Evolutionary conservation across 2,888 invertebrate genomes (phyloP).

Genomic region (Pyrrhia umbra): DNA sequence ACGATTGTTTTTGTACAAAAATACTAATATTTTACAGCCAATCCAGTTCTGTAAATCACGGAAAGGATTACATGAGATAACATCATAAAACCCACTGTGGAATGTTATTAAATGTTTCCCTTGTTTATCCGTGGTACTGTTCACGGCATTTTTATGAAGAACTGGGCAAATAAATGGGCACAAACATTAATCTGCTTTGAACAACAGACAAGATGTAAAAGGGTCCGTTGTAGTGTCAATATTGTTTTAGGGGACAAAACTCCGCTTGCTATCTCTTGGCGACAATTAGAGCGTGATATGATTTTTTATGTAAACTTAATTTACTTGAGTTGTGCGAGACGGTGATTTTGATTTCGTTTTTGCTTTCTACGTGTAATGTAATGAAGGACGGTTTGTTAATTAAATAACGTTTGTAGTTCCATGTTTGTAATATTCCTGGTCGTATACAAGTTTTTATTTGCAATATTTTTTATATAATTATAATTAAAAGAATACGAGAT

Average conservation of each 20-base stretch:
- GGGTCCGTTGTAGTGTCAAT: constrained; percentile 82
- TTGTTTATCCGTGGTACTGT: constrained; percentile 83
- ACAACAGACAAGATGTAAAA: constrained; percentile 88
- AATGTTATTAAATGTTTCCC: constrained; percentile 80
- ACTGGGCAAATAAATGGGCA: constrained; percentile 85
- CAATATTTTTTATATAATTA: neutral
- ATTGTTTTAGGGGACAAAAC: constrained; percentile 88
- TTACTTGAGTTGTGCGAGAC: constrained; percentile 69
- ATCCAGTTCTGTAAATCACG: constrained; percentile 33
- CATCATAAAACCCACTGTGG: constrained; percentile 74
- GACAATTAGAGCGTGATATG: constrained; percentile 88
- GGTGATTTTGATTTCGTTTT: constrained; percentile 45
- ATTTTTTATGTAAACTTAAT: constrained; percentile 88
- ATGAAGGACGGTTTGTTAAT: neutral
- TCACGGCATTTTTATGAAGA: constrained; percentile 89
- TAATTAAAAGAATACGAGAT: neutral
- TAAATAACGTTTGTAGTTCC: neutral
- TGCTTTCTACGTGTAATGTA: constrained; percentile 12
- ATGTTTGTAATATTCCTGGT: neutral
- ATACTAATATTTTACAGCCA: constrained; percentile 47
- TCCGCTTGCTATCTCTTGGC: constrained; percentile 75
- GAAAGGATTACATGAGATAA: constrained; percentile 76
- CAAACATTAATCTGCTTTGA: constrained; percentile 90
- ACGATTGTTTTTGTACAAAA: neutral
- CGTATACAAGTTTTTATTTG: neutral